Evolutionary conservation across 2,113 vertebrate species (phyloP).

Genomic region (Stegastes partitus): DNA sequence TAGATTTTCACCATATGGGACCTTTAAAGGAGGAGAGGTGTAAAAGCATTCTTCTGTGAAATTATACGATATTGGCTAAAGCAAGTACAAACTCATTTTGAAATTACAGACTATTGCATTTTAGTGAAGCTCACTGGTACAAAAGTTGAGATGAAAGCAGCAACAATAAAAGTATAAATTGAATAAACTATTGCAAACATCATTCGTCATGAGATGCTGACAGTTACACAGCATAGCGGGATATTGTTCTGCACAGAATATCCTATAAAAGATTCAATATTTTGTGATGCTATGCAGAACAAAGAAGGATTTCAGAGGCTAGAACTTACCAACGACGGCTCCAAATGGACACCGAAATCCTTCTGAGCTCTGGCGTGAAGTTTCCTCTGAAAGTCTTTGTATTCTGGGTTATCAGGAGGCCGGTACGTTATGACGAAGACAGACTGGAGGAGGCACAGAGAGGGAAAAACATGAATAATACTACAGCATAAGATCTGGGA

Average conservation of each 20-base stretch:
- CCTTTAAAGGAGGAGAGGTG: too few relatives aligned
- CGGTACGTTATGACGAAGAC: constrained; percentile 95
- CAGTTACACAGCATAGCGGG: constrained; percentile 22
- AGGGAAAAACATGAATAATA: background rate
- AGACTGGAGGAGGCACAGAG: constrained; percentile 83
- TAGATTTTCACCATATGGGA: too few relatives aligned
- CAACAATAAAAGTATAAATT: constrained; percentile 21
- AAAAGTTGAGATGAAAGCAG: constrained; percentile 21
- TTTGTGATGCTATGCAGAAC: constrained; percentile 1
- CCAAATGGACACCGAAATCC: constrained; percentile 91
- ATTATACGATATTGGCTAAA: background rate
- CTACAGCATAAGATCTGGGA: background rate
- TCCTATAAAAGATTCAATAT: constrained; percentile 43
- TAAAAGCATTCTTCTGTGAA: too few relatives aligned
- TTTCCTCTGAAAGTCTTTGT: constrained; percentile 90
- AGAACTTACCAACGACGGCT: constrained; percentile 91
- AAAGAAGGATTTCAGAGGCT: background rate
- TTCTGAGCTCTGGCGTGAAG: constrained; percentile 89
- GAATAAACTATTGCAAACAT: constrained; percentile 35
- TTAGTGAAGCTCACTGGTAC: background rate
- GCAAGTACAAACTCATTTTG: background rate
- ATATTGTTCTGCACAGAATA: constrained; percentile 17
- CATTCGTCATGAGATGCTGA: constrained; percentile 34
- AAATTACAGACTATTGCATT: background rate
- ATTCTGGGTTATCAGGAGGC: constrained; percentile 92